Percentiles rank a stretch among this genome's conserved stretches.
phyloP scores from a whole-genome alignment of 2,113 vertebrate species.

The Gobiocypris rarus region DNA sequence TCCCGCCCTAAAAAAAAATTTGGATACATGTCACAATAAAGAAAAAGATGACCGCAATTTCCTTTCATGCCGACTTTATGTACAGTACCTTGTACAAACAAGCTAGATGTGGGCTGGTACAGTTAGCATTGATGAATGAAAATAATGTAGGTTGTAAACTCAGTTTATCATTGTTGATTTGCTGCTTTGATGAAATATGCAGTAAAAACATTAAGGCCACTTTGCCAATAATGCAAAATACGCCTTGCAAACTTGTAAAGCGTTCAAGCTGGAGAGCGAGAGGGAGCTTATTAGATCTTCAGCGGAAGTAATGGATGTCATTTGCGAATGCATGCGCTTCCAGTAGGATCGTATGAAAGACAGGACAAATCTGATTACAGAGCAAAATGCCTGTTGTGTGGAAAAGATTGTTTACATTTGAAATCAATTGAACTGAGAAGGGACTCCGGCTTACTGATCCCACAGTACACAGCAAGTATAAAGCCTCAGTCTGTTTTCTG shows the following conservation, averaged over 20 bases:
- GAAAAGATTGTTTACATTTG: conserved; percentile 70
- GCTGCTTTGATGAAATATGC: conserved; percentile 42
- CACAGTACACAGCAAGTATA: conserved; percentile 53
- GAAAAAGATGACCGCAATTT: neutral
- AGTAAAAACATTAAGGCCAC: conserved; percentile 44
- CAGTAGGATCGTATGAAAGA: conserved; percentile 64
- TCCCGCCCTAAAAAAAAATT: too few species aligned
- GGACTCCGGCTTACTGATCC: conserved; percentile 53
- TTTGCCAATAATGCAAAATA: conserved; percentile 38
- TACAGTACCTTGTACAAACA: neutral
- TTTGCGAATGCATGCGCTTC: conserved; percentile 68
- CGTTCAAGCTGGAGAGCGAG: conserved; percentile 21
- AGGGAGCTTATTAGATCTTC: conserved; percentile 72
- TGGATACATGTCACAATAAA: neutral
- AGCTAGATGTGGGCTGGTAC: neutral
- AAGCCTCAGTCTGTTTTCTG: conserved; percentile 67
- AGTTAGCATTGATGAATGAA: conserved; percentile 14
- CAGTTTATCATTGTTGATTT: conserved; percentile 39
- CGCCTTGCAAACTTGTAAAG: conserved; percentile 21
- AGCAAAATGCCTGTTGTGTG: conserved; percentile 75
- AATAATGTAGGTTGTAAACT: conserved; percentile 16
- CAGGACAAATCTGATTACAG: conserved; percentile 69
- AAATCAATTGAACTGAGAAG: conserved; percentile 74
- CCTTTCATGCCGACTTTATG: neutral
- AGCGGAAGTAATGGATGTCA: conserved; percentile 73